Conservation (phyloP, 1,140 invertebrate species). For the Prorops nasuta region DNA sequence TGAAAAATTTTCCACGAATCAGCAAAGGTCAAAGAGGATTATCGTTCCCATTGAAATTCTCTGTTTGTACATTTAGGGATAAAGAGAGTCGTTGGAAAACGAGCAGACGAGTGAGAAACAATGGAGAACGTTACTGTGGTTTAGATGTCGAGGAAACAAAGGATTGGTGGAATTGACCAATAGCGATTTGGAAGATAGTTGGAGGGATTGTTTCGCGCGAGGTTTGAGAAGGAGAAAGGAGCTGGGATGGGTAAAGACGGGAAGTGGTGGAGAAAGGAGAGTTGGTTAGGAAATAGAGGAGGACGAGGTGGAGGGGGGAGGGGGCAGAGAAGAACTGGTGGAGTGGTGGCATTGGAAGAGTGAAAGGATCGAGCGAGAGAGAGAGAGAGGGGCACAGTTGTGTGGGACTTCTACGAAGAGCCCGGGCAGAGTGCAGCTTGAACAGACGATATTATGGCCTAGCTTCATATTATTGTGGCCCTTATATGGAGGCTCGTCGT, state of each 20-base stretch:
- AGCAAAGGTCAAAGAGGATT: no score
- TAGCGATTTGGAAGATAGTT: background rate
- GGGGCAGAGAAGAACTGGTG: background rate
- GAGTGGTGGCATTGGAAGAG: constrained; percentile 1
- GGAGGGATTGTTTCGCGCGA: background rate
- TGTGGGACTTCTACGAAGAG: constrained; percentile 35
- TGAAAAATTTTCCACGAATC: no score
- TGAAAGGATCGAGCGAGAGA: constrained; percentile 12
- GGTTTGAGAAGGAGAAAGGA: constrained; percentile 10
- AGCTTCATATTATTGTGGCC: constrained; percentile 32
- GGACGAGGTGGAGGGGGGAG: background rate
- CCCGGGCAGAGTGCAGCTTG: constrained; percentile 10
- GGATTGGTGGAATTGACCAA: constrained; percentile 6
- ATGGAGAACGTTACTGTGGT: constrained; percentile 8
- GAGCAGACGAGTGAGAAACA: constrained; percentile 3
- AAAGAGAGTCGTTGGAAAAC: background rate
- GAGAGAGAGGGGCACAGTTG: constrained; percentile 17
- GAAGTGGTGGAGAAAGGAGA: constrained; percentile 6
- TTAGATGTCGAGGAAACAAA: no score
- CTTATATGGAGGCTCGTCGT: constrained; percentile 27
- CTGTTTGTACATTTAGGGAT: no score
- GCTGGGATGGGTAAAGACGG: constrained; percentile 8
- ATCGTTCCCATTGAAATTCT: no score
- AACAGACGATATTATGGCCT: constrained; percentile 23
- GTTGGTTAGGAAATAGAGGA: background rate